Evolutionary conservation across 2,113 vertebrate species (phyloP), one percentile per base, ranked within the genome.

Genomic region (Crotalus horridus): DNA sequence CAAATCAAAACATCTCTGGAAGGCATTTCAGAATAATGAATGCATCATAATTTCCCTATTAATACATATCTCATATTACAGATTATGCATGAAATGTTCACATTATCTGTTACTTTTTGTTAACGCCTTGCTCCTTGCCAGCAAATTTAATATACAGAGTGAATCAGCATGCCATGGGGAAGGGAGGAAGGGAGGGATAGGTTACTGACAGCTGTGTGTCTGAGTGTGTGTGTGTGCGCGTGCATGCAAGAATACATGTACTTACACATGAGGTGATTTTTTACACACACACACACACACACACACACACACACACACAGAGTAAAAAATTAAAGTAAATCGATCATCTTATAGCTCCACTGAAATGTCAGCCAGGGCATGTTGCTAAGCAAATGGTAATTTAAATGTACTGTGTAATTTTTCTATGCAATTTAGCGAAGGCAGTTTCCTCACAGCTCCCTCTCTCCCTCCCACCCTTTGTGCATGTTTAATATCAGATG

Each of bases 31-130:
- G 97, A 98, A 97, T 99, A 99, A 99, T 99, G 98, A 99, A 99
- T 98, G 98, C 98, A 98, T 98, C 98, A 98, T 98, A 98, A 99
- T 99, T 99, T 98, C 98, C 98, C 98, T 98, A 99, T 99, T 99
- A 99, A 99, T 99, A 98, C 98, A 98, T 98, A 98, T 98, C 98
- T 99, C 98, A 98, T 99, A 98, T 99, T 98, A 97, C 97, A 97
- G 98, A 98, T 99, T 98, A 98, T 98, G 97, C 98, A 98, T 98
- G 97, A 99, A 99, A 98, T 98, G 98, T 98, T 98, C 98, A 96
- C 98, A 98, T 99, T 99, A 99, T 99, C 98, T 98, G 98, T 98
- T 98, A 98, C 97, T 97, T 98, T 98, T 98, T 97, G 97, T 98
- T 99, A 98, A 98, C 98, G 98, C 98, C 98, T 98, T 98, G 96